These are phyloP conservation scores for Dysidea cf. avara DNA, from an alignment of 37 sponge, comb jelly and placozoan genomes.

Conservation along the genomic window DNA sequence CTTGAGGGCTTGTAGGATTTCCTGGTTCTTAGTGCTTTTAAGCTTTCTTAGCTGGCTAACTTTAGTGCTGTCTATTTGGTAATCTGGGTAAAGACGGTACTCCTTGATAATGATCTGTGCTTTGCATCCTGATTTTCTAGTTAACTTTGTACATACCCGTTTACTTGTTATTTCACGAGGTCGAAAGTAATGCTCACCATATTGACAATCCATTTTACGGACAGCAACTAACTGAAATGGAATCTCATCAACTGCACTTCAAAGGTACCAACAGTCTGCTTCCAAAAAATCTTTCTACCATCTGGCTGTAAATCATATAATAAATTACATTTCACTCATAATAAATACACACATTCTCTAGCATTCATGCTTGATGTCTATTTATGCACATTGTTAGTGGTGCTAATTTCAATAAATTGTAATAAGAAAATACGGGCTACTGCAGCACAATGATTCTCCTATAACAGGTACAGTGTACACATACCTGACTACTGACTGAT, in stretches of 20 bases:
- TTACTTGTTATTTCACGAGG: background rate
- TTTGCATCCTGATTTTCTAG: constrained; percentile 22
- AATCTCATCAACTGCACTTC: constrained; percentile 1
- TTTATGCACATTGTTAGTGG: too few relatives aligned
- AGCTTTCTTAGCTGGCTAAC: background rate
- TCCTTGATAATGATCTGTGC: constrained; percentile 8
- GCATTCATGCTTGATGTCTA: too few relatives aligned
- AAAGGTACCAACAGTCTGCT: background rate
- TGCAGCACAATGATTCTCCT: too few relatives aligned
- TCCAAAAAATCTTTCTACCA: constrained; percentile 2
- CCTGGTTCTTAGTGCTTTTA: background rate
- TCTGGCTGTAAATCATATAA: too few relatives aligned
- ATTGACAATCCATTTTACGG: constrained; percentile 13
- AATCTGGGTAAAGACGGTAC: constrained; percentile 1
- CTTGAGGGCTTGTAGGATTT: background rate
- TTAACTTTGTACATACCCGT: constrained; percentile 8
- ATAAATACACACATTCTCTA: too few relatives aligned
- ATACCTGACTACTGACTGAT: too few relatives aligned
- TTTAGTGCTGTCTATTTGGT: background rate
- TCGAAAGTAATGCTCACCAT: constrained; percentile 9
- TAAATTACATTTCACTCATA: too few relatives aligned
- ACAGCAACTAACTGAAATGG: constrained; percentile 10
- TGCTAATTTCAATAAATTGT: too few relatives aligned
- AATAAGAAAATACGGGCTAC: too few relatives aligned
- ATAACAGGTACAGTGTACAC: too few relatives aligned